These are phyloP conservation scores for Benthosema pterotum DNA, from an alignment of 2,797 vertebrate species.

Conservation along the genomic window DNA sequence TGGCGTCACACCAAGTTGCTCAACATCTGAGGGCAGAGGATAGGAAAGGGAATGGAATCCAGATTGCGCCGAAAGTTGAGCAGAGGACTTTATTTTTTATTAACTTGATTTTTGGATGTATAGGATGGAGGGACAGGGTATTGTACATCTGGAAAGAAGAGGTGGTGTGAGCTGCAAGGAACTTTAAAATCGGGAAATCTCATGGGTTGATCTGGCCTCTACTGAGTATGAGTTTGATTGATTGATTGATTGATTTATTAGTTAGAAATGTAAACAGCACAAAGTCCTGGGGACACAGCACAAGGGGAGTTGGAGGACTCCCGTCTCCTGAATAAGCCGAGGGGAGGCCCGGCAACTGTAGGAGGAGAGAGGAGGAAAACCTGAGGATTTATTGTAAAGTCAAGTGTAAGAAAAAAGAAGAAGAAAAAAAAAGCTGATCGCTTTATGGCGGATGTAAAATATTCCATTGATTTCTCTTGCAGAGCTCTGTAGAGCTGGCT, in stretches of 20 bases:
- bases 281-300: no score
- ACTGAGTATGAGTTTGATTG: no score
- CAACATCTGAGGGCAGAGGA: no score
- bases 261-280: no score
- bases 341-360: background rate
- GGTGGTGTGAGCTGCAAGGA: constrained; percentile 7
- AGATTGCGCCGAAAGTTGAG: background rate
- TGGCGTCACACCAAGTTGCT: no score
- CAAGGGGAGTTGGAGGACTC: no score
- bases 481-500: background rate
- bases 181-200: constrained; percentile 5
- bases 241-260: no score
- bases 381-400: background rate
- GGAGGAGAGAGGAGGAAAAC: constrained; percentile 1
- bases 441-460: constrained; percentile 22
- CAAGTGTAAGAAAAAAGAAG: constrained; percentile 10
- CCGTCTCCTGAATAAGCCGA: no score
- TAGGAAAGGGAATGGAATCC: background rate
- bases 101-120: background rate
- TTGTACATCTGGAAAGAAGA: constrained; percentile 9
- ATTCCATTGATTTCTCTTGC: background rate
- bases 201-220: background rate
- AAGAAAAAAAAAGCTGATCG: constrained; percentile 12
- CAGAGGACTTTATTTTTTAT: background rate
- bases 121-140: constrained; percentile 5